Evolutionary conservation across 2,113 vertebrate genomes (phyloP).

Genomic region (Sphaerodactylus townsendi): DNA sequence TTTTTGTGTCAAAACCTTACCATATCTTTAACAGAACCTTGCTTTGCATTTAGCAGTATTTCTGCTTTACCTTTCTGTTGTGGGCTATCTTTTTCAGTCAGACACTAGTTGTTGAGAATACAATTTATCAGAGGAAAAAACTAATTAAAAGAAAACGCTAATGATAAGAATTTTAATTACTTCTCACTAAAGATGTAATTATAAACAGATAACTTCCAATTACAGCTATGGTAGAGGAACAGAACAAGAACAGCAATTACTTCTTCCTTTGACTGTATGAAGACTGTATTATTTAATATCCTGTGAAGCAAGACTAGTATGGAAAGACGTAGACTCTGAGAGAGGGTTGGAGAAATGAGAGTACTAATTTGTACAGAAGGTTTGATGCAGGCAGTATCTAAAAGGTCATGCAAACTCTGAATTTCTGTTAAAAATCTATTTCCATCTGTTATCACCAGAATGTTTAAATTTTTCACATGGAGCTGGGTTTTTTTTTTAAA

Average conservation of each 20-base stretch:
- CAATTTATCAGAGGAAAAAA: constrained; percentile 53
- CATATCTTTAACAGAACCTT: constrained; percentile 11
- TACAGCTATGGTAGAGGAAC: constrained; percentile 58
- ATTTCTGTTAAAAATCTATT: background rate
- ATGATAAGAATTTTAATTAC: constrained; percentile 74
- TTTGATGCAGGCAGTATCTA: background rate
- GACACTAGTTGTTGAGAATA: constrained; percentile 46
- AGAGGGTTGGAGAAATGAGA: constrained; percentile 27
- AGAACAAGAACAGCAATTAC: constrained; percentile 61
- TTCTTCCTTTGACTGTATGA: constrained; percentile 57
- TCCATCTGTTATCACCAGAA: too few relatives aligned
- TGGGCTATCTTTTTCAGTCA: constrained; percentile 40
- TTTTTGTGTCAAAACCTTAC: background rate
- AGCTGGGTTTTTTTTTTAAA: background rate
- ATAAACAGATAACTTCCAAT: constrained; percentile 72
- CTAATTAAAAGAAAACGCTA: constrained; percentile 68
- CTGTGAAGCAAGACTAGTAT: constrained; percentile 52
- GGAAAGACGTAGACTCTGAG: constrained; percentile 36
- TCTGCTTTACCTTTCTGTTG: constrained; percentile 36
- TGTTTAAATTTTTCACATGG: background rate
- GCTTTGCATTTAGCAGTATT: constrained; percentile 34
- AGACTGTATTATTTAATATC: constrained; percentile 63
- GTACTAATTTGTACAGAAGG: constrained; percentile 39
- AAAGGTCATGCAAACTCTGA: background rate
- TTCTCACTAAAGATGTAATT: constrained; percentile 71